Conservation (phyloP, 2,888 invertebrate genomes). For the Lamproptera curius region DNA sequence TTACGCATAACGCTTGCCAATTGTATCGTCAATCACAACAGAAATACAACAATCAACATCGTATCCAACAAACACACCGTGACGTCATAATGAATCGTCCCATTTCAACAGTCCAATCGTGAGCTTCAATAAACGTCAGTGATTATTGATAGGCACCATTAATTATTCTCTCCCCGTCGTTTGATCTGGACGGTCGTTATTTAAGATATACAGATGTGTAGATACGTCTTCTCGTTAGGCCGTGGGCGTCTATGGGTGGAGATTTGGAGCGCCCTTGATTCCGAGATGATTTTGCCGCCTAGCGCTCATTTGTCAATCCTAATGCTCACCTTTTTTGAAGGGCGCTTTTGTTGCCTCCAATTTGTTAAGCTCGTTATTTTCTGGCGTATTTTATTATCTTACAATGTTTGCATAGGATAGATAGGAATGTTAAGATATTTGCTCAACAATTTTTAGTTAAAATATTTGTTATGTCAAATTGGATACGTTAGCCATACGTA, state of each 20-base stretch:
- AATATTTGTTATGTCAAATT: no score
- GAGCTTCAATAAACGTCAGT: conserved; percentile 1
- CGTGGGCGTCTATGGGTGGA: conserved; percentile 19
- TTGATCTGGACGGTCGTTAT: conserved; percentile 12
- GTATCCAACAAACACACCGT: not conserved
- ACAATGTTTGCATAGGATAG: no score
- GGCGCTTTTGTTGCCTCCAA: not conserved
- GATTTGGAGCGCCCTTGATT: conserved; percentile 32
- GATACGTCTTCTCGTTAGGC: conserved; percentile 10
- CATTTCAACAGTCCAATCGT: conserved; percentile 4
- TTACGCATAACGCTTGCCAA: no score
- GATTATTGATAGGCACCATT: conserved; percentile 9
- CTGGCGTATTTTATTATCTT: not conserved
- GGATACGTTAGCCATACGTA: no score
- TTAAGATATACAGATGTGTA: conserved; percentile 9
- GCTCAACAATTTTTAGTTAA: not conserved
- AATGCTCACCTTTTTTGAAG: conserved; percentile 3
- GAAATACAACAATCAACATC: not conserved
- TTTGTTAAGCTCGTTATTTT: not conserved
- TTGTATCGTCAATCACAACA: no score
- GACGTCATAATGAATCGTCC: conserved; percentile 3
- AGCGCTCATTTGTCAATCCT: conserved; percentile 14
- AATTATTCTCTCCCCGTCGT: conserved; percentile 5
- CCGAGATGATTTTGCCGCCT: conserved; percentile 41
- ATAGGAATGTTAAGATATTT: not conserved